phyloP scores from a whole-genome alignment of 2,113 vertebrate species.

The Sorex araneus region DNA sequence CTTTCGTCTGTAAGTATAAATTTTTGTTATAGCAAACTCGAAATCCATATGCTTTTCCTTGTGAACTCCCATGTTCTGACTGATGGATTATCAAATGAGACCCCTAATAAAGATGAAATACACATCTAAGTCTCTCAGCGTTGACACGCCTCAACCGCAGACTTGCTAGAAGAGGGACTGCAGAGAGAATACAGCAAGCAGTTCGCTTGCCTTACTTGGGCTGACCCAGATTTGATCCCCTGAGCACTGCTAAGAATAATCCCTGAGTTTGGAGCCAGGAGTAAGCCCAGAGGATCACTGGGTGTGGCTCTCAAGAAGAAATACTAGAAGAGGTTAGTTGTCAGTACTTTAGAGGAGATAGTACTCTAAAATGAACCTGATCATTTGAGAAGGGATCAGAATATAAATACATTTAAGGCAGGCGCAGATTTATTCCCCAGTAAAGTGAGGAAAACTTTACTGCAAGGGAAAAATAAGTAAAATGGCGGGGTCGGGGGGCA shows the following conservation, averaged over 20 bases:
- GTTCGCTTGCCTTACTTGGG: too few relatives aligned
- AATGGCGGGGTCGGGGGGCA: neutral
- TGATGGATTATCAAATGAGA: neutral
- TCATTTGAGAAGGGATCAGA: constrained; percentile 40
- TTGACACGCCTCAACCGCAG: neutral
- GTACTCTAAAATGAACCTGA: neutral
- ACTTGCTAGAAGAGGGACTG: too few relatives aligned
- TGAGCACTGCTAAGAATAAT: too few relatives aligned
- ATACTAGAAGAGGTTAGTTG: constrained; percentile 1
- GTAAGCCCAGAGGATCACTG: too few relatives aligned
- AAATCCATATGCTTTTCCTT: neutral
- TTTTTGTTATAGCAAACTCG: constrained; percentile 6
- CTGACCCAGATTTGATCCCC: too few relatives aligned
- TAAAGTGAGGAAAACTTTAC: constrained; percentile 2
- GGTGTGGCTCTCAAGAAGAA: neutral
- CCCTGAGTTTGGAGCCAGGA: too few relatives aligned
- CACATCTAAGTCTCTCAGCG: neutral
- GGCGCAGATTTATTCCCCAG: neutral
- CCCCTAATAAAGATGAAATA: neutral
- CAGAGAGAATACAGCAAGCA: too few relatives aligned
- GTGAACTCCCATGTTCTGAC: neutral
- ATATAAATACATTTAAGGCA: constrained; percentile 8
- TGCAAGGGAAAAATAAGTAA: neutral
- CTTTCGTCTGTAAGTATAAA: constrained; percentile 92
- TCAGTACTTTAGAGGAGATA: neutral